Evolutionary conservation across 1,140 invertebrate genomes (phyloP).

Genomic region (Drosophila aff.): DNA sequence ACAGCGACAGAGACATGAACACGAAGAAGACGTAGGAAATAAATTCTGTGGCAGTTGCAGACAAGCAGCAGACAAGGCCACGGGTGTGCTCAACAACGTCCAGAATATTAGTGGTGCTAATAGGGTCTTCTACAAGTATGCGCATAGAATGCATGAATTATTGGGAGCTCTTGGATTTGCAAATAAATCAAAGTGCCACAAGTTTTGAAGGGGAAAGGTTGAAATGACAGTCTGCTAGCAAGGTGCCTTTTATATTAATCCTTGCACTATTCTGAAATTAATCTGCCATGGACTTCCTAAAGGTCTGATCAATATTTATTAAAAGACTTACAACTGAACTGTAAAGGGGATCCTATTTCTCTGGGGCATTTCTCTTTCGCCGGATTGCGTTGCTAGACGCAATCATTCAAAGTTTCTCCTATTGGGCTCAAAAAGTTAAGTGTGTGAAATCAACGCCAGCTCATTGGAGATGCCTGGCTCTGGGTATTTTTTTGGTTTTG

Average conservation of each 20-base stretch:
- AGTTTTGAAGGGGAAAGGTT: background rate
- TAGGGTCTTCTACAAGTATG: background rate
- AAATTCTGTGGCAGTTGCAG: conserved; percentile 78
- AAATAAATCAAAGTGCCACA: background rate
- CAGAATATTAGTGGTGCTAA: conserved; percentile 8
- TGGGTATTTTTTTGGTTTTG: conserved; percentile 17
- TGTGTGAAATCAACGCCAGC: conserved; percentile 62
- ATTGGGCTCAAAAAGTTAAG: conserved; percentile 51
- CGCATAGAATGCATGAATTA: conserved; percentile 6
- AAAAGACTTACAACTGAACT: background rate
- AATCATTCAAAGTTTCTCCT: conserved; percentile 61
- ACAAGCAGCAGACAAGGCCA: conserved; percentile 62
- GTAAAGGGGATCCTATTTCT: conserved; percentile 4
- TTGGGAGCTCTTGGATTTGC: background rate
- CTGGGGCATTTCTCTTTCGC: background rate
- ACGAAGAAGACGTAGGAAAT: conserved; percentile 78
- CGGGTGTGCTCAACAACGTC: conserved; percentile 25
- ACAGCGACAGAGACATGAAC: conserved; percentile 35
- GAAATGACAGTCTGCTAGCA: background rate
- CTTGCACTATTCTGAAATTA: background rate
- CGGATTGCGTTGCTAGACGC: conserved; percentile 58
- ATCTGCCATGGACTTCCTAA: background rate
- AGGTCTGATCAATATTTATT: background rate
- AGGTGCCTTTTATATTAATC: background rate
- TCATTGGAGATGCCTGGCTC: conserved; percentile 49